phyloP scores from a whole-genome alignment of 2,797 vertebrate genomes.

The Chromobotia macracanthus region DNA sequence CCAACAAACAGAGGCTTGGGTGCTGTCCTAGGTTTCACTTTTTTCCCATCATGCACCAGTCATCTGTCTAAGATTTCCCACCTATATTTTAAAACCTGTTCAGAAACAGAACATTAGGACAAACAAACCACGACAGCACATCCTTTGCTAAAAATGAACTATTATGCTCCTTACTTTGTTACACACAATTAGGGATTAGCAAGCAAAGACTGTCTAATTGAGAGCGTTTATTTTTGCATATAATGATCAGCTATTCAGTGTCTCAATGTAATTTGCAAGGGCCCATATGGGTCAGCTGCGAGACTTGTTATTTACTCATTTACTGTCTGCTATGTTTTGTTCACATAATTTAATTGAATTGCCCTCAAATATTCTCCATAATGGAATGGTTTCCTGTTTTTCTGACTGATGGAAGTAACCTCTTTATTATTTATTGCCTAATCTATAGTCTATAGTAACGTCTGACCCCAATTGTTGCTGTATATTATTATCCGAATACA shows the following conservation, averaged over 20 bases:
- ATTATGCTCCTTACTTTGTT: neutral
- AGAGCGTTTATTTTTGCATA: neutral
- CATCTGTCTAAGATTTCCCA: neutral
- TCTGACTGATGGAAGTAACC: neutral
- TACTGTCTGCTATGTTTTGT: neutral
- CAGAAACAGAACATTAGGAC: neutral
- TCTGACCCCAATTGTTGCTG: neutral
- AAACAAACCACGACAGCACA: neutral
- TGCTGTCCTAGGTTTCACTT: neutral
- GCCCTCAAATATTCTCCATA: neutral
- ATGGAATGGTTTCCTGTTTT: neutral
- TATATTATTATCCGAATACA: too few relatives aligned
- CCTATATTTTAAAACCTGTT: neutral
- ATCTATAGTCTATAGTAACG: neutral
- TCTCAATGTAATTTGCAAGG: neutral
- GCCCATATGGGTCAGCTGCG: neutral
- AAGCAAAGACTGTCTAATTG: neutral
- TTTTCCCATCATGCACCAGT: neutral
- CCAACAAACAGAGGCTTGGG: conserved; percentile 16
- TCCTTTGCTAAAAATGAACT: neutral
- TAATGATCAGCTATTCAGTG: conserved; percentile 9
- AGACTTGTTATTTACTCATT: conserved; percentile 7
- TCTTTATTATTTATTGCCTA: neutral
- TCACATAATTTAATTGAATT: neutral
- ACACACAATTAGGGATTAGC: neutral